Evolutionary conservation across 2,888 invertebrate species (phyloP).

Genomic region (Galerucella calmariensis): DNA sequence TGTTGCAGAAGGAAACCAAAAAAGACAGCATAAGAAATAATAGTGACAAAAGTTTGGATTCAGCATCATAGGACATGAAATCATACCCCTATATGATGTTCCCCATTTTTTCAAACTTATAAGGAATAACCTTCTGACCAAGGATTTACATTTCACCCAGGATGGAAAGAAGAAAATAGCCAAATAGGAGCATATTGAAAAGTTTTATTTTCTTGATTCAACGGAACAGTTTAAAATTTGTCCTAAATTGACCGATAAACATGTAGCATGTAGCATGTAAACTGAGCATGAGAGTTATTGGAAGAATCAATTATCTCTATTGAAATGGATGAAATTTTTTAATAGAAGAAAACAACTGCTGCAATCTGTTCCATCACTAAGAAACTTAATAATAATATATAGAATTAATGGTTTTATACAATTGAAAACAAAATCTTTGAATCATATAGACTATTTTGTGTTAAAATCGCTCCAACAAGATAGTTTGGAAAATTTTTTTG

Average conservation of each 20-base stretch:
- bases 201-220: conserved; percentile 23
- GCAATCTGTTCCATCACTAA: not conserved
- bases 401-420: not conserved
- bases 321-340: not conserved
- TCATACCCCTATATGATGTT: not conserved
- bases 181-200: conserved; percentile 27
- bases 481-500: not conserved
- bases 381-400: not conserved
- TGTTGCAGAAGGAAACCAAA: too few species aligned
- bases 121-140: conserved; percentile 1
- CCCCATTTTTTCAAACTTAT: not conserved
- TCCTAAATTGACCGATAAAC: conserved; percentile 22
- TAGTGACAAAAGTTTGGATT: too few species aligned
- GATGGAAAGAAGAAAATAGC: conserved; percentile 15
- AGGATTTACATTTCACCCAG: not conserved
- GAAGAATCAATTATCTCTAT: not conserved
- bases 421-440: not conserved
- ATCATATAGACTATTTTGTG: not conserved
- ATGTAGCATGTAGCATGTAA: conserved; percentile 5
- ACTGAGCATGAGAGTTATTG: not conserved
- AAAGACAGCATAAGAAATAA: too few species aligned
- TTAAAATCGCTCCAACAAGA: not conserved
- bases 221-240: conserved; percentile 18
- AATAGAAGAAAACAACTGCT: not conserved
- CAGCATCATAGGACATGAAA: not conserved